Conservation (phyloP, 2,888 invertebrate species). For the Amphipyra berbera region DNA sequence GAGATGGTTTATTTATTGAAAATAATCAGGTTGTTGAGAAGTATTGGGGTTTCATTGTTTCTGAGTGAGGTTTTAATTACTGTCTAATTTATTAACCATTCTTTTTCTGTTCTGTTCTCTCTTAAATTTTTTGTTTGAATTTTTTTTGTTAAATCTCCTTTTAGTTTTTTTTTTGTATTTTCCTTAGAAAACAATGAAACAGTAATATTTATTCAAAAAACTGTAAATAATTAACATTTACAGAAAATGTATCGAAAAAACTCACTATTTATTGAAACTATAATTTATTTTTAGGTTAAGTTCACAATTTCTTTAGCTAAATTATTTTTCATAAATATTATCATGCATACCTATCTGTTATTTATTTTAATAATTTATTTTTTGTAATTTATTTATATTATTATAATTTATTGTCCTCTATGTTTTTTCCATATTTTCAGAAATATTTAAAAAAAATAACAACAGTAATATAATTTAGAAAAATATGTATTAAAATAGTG, state of each 20-base stretch:
- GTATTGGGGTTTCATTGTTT: conserved; percentile 16
- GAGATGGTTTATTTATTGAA: conserved; percentile 5
- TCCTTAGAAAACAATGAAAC: conserved; percentile 16
- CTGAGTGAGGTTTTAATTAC: background rate
- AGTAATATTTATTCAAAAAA: conserved; percentile 1
- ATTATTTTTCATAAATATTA: background rate
- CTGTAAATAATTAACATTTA: conserved; percentile 18
- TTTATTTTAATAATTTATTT: background rate
- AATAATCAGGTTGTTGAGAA: conserved; percentile 1
- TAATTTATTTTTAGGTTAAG: conserved; percentile 63
- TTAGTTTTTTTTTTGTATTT: background rate
- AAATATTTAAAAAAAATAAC: no score
- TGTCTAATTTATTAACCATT: background rate
- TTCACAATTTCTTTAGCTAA: conserved; percentile 33
- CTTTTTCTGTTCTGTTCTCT: background rate
- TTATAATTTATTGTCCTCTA: no score
- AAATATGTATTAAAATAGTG: no score
- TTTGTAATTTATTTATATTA: no score
- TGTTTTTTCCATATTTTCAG: no score
- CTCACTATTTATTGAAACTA: conserved; percentile 60
- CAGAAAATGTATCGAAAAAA: conserved; percentile 30
- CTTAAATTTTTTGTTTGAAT: background rate
- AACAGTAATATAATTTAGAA: no score
- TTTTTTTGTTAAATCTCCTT: background rate
- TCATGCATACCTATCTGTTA: background rate